phyloP scores from a whole-genome alignment of 2,113 vertebrate species.

The Hydrolagus affinis region DNA sequence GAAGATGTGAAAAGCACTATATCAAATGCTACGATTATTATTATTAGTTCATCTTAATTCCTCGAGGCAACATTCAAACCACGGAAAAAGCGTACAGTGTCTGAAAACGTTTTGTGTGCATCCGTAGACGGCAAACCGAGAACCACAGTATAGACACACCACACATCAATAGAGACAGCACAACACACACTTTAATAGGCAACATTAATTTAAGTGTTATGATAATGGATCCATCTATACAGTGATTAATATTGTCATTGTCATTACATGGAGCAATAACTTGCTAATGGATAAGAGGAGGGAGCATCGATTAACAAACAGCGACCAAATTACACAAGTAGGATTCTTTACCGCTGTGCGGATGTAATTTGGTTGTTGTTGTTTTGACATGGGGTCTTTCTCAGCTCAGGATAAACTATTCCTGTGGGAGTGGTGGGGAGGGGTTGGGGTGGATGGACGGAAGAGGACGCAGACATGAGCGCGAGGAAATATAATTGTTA shows the following conservation, averaged over 20 bases:
- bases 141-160: not conserved
- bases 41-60: not conserved
- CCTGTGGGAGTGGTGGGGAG: not conserved
- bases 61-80: not conserved
- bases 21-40: too few relatives aligned
- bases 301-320: not conserved
- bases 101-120: not conserved
- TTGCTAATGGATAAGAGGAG: not conserved
- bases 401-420: too few relatives aligned
- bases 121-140: not conserved
- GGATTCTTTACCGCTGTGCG: not conserved
- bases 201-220: not conserved
- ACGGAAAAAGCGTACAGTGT: too few relatives aligned
- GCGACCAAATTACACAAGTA: not conserved
- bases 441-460: not conserved
- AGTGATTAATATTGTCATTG: not conserved
- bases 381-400: not conserved
- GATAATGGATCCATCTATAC: slow-evolving; percentile 1
- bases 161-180: not conserved
- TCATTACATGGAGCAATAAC: too few relatives aligned
- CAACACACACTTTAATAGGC: too few relatives aligned
- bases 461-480: too few relatives aligned
- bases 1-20: too few relatives aligned
- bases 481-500: too few relatives aligned
- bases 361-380: not conserved